phyloP scores from a whole-genome alignment of 2,888 invertebrate species.

The Actias luna region DNA sequence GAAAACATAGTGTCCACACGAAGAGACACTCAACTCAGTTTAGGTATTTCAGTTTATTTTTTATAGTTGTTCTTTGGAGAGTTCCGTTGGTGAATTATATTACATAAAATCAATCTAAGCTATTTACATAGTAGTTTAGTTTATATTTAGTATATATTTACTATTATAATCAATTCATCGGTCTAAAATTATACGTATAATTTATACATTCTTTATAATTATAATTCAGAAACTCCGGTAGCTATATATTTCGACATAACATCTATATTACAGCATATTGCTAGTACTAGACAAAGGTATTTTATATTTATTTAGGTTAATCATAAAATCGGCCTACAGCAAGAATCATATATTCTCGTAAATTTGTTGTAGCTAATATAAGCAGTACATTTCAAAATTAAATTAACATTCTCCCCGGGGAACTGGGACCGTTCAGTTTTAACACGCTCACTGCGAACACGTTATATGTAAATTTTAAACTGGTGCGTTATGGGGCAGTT shows the following conservation, averaged over 20 bases:
- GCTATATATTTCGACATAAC: background rate
- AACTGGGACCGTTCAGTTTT: slow-evolving; percentile 42
- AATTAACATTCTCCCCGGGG: slow-evolving; percentile 33
- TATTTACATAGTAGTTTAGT: background rate
- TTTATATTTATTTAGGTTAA: background rate
- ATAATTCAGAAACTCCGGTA: background rate
- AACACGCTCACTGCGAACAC: too few relatives aligned
- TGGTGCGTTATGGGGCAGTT: too few relatives aligned
- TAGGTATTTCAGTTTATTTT: background rate
- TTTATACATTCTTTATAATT: background rate
- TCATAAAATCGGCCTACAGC: background rate
- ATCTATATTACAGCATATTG: background rate
- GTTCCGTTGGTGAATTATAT: background rate
- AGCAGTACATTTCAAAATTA: background rate
- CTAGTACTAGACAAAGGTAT: background rate
- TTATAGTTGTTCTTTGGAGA: background rate
- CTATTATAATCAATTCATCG: background rate
- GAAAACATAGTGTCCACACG: background rate
- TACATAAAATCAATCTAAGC: background rate
- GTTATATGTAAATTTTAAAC: too few relatives aligned
- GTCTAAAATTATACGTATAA: background rate
- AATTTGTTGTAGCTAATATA: background rate
- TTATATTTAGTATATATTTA: background rate
- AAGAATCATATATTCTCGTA: background rate
- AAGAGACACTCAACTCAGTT: background rate